Percentiles rank a stretch among this genome's conserved stretches.
Evolutionary conservation across 2,113 vertebrate species (phyloP).

Genomic region (Bettongia penicillata): DNA sequence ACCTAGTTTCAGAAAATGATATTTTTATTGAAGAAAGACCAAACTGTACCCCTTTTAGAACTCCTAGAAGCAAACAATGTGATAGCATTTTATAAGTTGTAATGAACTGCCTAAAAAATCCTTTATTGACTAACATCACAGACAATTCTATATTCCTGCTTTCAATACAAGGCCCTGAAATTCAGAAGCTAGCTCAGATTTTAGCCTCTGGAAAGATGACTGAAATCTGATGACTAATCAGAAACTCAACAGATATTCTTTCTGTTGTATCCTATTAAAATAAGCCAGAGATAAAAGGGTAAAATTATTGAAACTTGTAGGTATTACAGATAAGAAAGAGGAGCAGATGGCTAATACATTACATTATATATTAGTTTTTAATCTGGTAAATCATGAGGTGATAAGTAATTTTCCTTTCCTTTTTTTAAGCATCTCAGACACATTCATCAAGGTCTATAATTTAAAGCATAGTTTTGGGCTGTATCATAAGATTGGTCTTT

Average conservation of each 20-base stretch:
- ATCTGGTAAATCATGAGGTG: background rate
- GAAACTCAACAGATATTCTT: conserved; percentile 66
- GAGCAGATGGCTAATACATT: background rate
- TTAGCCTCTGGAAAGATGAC: conserved; percentile 76
- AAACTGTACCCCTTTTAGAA: background rate
- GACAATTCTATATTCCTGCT: conserved; percentile 45
- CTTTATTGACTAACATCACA: background rate
- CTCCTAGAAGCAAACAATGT: conserved; percentile 18
- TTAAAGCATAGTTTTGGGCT: background rate
- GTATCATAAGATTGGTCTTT: background rate
- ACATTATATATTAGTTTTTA: background rate
- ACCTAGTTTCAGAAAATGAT: background rate
- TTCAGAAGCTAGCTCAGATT: conserved; percentile 61
- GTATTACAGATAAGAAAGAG: background rate
- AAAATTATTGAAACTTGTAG: conserved; percentile 49
- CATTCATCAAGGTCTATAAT: background rate
- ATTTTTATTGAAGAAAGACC: conserved; percentile 23
- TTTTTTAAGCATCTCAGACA: background rate
- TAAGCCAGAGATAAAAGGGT: conserved; percentile 31
- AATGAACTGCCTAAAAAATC: background rate
- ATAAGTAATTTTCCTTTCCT: background rate
- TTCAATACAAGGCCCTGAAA: conserved; percentile 74
- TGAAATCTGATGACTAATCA: conserved; percentile 75
- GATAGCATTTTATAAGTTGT: background rate
- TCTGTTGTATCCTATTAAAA: conserved; percentile 60